Evolutionary conservation across 2,888 invertebrate species (phyloP).

Genomic region (Agriotes lineatus): DNA sequence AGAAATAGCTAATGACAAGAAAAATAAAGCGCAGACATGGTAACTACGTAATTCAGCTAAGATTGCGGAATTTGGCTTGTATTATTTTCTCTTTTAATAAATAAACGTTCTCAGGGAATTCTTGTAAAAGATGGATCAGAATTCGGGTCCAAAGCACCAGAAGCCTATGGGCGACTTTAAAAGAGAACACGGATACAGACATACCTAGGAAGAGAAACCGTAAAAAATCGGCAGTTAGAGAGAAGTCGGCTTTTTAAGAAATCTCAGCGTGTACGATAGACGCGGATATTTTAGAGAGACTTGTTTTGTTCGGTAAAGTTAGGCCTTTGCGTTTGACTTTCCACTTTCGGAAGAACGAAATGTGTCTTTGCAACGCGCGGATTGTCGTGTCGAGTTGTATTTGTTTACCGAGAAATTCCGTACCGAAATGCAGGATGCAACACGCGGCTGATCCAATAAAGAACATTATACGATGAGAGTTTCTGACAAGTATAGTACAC

Average conservation of each 20-base stretch:
- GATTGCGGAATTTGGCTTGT: too few relatives aligned
- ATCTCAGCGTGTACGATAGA: conserved; percentile 1
- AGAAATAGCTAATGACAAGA: too few relatives aligned
- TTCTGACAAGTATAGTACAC: conserved; percentile 53
- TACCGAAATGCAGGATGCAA: conserved; percentile 50
- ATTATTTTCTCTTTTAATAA: too few relatives aligned
- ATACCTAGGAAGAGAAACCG: not conserved
- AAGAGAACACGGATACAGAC: conserved; percentile 2
- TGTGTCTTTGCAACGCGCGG: conserved; percentile 14
- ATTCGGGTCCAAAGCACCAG: too few relatives aligned
- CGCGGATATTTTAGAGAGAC: conserved; percentile 7
- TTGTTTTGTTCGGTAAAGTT: conserved; percentile 12
- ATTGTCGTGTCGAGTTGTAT: conserved; percentile 45
- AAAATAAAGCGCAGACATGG: too few relatives aligned
- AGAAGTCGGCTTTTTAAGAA: not conserved
- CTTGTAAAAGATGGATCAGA: too few relatives aligned
- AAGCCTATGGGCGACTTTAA: not conserved
- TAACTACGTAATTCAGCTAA: too few relatives aligned
- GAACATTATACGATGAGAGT: conserved; percentile 51
- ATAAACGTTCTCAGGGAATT: too few relatives aligned
- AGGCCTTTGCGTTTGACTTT: conserved; percentile 12
- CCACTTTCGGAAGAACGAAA: conserved; percentile 18
- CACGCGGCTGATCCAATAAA: conserved; percentile 45
- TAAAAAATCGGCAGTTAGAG: not conserved
- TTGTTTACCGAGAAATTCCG: conserved; percentile 48